phyloP scores from a whole-genome alignment of 2,113 vertebrate genomes.

The Clarias gariepinus region DNA sequence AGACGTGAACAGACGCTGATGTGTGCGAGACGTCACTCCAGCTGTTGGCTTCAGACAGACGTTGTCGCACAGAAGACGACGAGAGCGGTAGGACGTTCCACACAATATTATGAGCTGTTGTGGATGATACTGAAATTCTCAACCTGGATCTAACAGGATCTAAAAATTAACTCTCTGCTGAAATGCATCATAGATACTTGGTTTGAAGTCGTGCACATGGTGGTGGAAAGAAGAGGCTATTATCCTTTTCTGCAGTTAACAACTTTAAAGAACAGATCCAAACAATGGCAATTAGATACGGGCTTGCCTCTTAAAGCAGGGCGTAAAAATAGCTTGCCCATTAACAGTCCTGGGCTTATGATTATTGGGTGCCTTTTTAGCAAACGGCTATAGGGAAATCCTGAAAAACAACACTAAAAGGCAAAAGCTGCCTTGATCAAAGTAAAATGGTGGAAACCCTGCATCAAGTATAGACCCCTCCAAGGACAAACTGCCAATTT shows the following conservation, averaged over 20 bases:
- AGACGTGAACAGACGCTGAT: constrained; percentile 48
- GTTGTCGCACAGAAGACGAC: not conserved
- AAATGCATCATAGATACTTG: not conserved
- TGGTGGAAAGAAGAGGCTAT: constrained; percentile 6
- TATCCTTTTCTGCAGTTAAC: constrained; percentile 48
- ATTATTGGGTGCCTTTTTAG: constrained; percentile 38
- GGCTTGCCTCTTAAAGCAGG: constrained; percentile 49
- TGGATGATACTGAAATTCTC: not conserved
- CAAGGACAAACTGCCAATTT: constrained; percentile 45
- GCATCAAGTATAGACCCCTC: constrained; percentile 21
- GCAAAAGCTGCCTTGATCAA: constrained; percentile 36
- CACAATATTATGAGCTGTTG: not conserved
- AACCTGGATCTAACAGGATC: not conserved
- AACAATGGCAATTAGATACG: constrained; percentile 46
- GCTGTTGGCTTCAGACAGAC: constrained; percentile 38
- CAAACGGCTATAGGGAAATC: constrained; percentile 23
- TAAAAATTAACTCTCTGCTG: not conserved
- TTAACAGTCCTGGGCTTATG: constrained; percentile 21
- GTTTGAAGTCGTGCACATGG: not conserved
- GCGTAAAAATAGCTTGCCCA: not conserved
- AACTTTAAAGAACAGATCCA: constrained; percentile 51
- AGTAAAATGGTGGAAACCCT: constrained; percentile 33
- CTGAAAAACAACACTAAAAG: constrained; percentile 29
- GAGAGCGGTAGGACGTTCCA: not conserved
- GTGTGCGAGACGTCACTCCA: constrained; percentile 42